Base-by-base conservation (phyloP, 2,888 invertebrate species). In the Agrotis exclamationis region DNA sequence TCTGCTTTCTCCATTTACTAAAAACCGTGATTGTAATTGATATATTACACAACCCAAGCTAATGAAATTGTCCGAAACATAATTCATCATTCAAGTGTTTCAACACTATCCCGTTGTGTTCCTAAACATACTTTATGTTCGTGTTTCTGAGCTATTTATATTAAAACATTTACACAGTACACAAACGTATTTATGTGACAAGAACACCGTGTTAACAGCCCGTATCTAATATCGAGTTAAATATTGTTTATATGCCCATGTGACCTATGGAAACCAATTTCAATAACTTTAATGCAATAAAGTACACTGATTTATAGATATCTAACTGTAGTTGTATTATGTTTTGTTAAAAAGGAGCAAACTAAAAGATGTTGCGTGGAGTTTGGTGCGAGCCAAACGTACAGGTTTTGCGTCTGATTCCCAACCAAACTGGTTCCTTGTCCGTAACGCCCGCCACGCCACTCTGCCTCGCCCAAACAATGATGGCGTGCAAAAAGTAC, bases 401-500 rank as follows among this genome's bases (percentile, higher is more conserved):
- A 74, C 85, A 76, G 85, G 85, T 80, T 85, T 82, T 47, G 79
- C 72, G 72, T 74, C 79, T 63, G 74, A 85, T 88, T 88, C 88
- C 86, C 87, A 79, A 85, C 79, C 84, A 86, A 93, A 95, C 94
- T 82, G 93, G 95, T 95, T 95, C 86, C 75, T 73, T 80, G 92
- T 86, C 92, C 92, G 90, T 88, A 94, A 90, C 92, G 95, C 93
- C 95, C 93, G 94, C 91, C 82, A 91, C 93, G 94, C 91, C 82
- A 91, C 94, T 94, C 95, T 95, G 91, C 90, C 89, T 90, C 89
- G 87, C 89, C 92, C 90, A 89, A 89, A 87, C 89, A 86, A 80
- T 82, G 73, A 80, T 79, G 71, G 73, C 75, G 73, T 83, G 87
- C 90, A 92, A 91, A 93, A 89, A 89, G 87, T 82, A 86, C 80